Base-by-base conservation (phyloP, 2,113 vertebrate species). In the Anser cygnoides region DNA sequence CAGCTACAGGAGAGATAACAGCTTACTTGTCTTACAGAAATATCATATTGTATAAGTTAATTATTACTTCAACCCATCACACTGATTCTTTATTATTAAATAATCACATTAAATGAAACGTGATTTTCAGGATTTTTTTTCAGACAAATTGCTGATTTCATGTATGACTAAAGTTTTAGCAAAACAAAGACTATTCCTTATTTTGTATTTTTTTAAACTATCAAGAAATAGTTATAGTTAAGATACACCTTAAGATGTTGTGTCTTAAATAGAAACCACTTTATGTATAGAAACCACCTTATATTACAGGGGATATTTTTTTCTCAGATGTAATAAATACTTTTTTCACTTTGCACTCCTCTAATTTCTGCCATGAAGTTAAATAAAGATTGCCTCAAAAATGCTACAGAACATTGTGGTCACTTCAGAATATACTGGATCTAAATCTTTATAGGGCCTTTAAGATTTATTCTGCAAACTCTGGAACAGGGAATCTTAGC, bases 61-160 rank as follows among this genome's bases (percentile, higher is more conserved):
- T 95, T 61, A 95, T 95, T 96, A 94, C 92, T 94, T 80, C 58
- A 71, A 93, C 46, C 75, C 41, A 80, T 93, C 80, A 71, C 39
- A 83, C 62, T 70, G 58, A 73, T 88, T 70, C 50, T 71, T 25
- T 50, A 29, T 92, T 93, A 55, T 12, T 46, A 46, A 46, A 46
- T 20, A 46, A 21, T 41, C 83, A 39, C 46, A 57, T 67, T 80
- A 84, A 62, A 88, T 55, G 41, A 85, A 94, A 84, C 11, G 31
- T 13, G 41, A 84, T 62, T 72, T 73, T 88, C 39, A 31, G 52
- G 29, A 35, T 28, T 66, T 85, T 90, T 83, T 73, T 83, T 86
- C 49, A n/a, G 25, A 61, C 78, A 33, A 84, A 80, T 13, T 50
- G 63, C 35, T 49, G 44, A 89, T 71, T 59, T 77, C 37, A 87